Conservation (phyloP, 1,140 invertebrate genomes). For the Drosophila albomicans region DNA sequence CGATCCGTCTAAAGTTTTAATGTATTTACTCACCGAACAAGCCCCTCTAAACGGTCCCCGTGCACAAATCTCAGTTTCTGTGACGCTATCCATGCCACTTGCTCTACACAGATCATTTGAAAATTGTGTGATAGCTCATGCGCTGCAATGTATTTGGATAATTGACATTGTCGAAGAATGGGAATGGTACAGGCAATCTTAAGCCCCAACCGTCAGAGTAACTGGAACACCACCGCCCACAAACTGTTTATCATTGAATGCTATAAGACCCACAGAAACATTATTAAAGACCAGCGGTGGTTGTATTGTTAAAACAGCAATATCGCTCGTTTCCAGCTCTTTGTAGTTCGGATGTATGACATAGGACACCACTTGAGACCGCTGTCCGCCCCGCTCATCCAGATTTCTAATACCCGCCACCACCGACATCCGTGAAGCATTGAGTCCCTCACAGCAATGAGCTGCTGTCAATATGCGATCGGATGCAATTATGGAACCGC, state of each 20-base stretch:
- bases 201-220: slow-evolving; percentile 80
- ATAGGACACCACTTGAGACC: slow-evolving; percentile 53
- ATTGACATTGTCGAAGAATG: slow-evolving; percentile 64
- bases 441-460: slow-evolving; percentile 77
- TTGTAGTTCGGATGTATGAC: slow-evolving; percentile 73
- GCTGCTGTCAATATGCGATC: slow-evolving; percentile 83
- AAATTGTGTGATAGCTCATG: slow-evolving; percentile 73
- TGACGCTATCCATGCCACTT: slow-evolving; percentile 68
- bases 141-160: slow-evolving; percentile 68
- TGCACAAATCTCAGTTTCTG: slow-evolving; percentile 85
- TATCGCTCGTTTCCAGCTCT: slow-evolving; percentile 71
- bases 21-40: slow-evolving; percentile 67
- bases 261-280: slow-evolving; percentile 55
- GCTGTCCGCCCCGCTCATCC: slow-evolving; percentile 72
- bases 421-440: slow-evolving; percentile 74
- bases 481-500: slow-evolving; percentile 80
- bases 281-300: slow-evolving; percentile 62
- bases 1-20: background rate
- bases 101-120: slow-evolving; percentile 65
- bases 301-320: slow-evolving; percentile 71
- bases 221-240: slow-evolving; percentile 63
- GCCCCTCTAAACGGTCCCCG: slow-evolving; percentile 84
- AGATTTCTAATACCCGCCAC: slow-evolving; percentile 85
- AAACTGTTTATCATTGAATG: slow-evolving; percentile 35
- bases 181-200: slow-evolving; percentile 59